Conservation (phyloP, 2,888 invertebrate genomes). For the Plagodis dolabraria region DNA sequence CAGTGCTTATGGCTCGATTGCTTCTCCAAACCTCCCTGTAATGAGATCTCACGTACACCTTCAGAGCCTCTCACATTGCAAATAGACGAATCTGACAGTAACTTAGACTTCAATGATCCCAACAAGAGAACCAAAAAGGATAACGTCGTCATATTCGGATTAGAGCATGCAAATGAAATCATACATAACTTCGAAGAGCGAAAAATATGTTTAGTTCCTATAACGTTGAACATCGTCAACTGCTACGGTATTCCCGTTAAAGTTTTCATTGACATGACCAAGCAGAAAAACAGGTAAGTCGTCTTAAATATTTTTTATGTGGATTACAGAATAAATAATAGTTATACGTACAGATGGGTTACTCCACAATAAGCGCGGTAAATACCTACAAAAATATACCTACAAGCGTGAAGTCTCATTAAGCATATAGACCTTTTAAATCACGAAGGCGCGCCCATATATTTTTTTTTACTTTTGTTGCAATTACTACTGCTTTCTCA, state of each 20-base stretch:
- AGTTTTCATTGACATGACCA: constrained; percentile 86
- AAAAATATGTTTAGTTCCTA: constrained; percentile 88
- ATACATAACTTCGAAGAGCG: constrained; percentile 86
- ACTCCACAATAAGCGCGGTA: no score
- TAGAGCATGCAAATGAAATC: constrained; percentile 84
- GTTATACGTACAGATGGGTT: no score
- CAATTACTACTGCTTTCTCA: no score
- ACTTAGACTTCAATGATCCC: constrained; percentile 49
- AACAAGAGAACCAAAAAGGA: constrained; percentile 69
- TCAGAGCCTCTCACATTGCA: constrained; percentile 67
- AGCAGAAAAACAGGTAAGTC: constrained; percentile 83
- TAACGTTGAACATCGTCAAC: constrained; percentile 88
- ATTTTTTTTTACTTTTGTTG: no score
- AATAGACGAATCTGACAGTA: constrained; percentile 63
- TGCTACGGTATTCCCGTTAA: constrained; percentile 85
- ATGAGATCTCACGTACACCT: constrained; percentile 50
- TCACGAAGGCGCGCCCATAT: no score
- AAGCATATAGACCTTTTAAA: no score
- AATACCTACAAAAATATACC: no score
- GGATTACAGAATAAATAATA: no score
- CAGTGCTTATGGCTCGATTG: constrained; percentile 87
- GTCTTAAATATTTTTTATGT: not conserved
- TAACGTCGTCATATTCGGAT: constrained; percentile 83
- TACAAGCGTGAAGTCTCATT: no score
- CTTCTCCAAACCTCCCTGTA: constrained; percentile 82